Evolutionary conservation across 2,888 invertebrate genomes (phyloP), one percentile per base, ranked within the genome.

Genomic region (Cyclophora albipunctata): DNA sequence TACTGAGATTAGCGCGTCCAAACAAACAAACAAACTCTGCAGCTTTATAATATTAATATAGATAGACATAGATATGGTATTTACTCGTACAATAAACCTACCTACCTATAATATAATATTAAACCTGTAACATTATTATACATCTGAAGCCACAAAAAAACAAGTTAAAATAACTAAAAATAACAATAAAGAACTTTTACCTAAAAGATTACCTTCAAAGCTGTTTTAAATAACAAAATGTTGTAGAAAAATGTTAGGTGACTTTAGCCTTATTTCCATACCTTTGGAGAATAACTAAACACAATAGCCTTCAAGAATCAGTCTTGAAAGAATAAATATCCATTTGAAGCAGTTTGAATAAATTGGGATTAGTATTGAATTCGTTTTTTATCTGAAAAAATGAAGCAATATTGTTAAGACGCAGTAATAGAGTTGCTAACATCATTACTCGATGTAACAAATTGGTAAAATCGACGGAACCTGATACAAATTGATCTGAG

Each of bases 381-480:
- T 40, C 42, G 35, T 37, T 34, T 35, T 5, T 37, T 5, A 37
- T 37, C 37, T 37, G 4, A 37, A 37, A 1, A 37, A 37, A 37
- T 1, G 2, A 37, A 2, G 37, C 2, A 37, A 37, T 5, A 5
- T 5, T 37, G 37, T 37, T 37, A 37, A 60, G 5, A 45, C 59
- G 60, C 43, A 50, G 48, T 50, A 48, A 53, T 58, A 55, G 62
- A 63, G 66, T 37, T 37, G 60, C 61, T 63, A 62, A 68, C 67
- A 66, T 63, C 63, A 63, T 69, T 69, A 68, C 64, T 53, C 57
- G 62, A 60, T 63, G 63, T 60, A 63, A 69, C 50, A 57, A 63
- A 69, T 67, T 62, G 59, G 58, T 64, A 62, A 73, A 74, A 73
- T 70, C 68, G 61, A 64, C 59, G 55, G 57, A 58, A 59, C 53